These are phyloP conservation scores for Gastracanthus pulcherrimus DNA, from an alignment of 2,888 invertebrate species.

Conservation along the genomic window DNA sequence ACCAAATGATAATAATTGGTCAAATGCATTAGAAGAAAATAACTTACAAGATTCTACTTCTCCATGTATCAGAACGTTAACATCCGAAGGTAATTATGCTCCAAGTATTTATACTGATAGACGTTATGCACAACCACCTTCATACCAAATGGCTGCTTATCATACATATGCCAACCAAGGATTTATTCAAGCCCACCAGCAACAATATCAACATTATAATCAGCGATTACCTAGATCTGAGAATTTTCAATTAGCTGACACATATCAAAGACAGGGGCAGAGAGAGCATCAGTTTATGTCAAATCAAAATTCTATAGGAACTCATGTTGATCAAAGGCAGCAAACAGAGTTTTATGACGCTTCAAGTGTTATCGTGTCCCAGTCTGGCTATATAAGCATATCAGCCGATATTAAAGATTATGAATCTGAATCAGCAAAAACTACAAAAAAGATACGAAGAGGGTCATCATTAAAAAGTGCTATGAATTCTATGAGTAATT, in stretches of 20 bases:
- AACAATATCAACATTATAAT: slow-evolving; percentile 71
- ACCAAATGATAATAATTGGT: slow-evolving; percentile 81
- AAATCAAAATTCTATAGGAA: not conserved
- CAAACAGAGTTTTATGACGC: slow-evolving; percentile 79
- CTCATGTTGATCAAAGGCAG: slow-evolving; percentile 64
- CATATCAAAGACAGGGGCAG: slow-evolving; percentile 9
- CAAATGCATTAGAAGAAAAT: slow-evolving; percentile 80
- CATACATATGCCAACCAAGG: slow-evolving; percentile 72
- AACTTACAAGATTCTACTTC: slow-evolving; percentile 80
- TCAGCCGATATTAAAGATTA: slow-evolving; percentile 83
- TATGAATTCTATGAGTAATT: slow-evolving; percentile 88
- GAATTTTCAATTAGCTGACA: not conserved
- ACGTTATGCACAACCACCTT: slow-evolving; percentile 72
- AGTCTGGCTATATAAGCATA: slow-evolving; percentile 88
- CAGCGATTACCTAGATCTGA: slow-evolving; percentile 68
- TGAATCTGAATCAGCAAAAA: slow-evolving; percentile 80
- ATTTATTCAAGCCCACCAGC: slow-evolving; percentile 72
- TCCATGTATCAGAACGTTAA: slow-evolving; percentile 76
- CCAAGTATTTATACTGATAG: slow-evolving; percentile 72
- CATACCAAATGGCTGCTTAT: slow-evolving; percentile 72
- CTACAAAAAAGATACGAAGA: slow-evolving; percentile 84
- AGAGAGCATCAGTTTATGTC: slow-evolving; percentile 8
- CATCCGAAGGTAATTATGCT: slow-evolving; percentile 70
- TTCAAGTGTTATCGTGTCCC: slow-evolving; percentile 85
- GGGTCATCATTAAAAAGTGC: slow-evolving; percentile 87